Evolutionary conservation across 1,140 invertebrate genomes (phyloP).

Genomic region (Bilobella aurantiaca): DNA sequence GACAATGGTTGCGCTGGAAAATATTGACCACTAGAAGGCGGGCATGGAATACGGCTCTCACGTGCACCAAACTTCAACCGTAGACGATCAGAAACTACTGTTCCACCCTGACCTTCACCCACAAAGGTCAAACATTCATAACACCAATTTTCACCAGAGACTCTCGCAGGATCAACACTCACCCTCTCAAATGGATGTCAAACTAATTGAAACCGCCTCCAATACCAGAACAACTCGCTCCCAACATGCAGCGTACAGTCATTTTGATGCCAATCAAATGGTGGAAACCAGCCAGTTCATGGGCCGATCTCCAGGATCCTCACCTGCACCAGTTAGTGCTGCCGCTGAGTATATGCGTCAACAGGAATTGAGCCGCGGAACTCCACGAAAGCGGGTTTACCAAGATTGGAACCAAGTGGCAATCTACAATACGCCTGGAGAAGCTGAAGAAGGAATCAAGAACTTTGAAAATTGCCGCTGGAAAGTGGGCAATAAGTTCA

Average conservation of each 20-base stretch:
- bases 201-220: background rate
- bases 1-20: too few species aligned
- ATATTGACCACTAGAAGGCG: too few species aligned
- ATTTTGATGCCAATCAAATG: background rate
- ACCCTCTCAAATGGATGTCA: background rate
- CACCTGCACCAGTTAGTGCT: background rate
- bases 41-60: background rate
- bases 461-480: conserved; percentile 2
- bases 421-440: background rate
- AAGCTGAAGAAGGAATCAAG: conserved; percentile 3
- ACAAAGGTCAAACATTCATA: background rate
- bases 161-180: background rate
- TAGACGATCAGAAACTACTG: background rate
- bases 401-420: conserved; percentile 3
- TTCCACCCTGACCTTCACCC: background rate
- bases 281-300: background rate
- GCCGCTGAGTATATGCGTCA: background rate
- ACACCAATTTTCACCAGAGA: background rate
- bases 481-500: conserved; percentile 3
- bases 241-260: background rate
- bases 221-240: background rate
- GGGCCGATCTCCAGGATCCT: background rate
- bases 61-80: background rate
- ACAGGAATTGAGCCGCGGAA: background rate
- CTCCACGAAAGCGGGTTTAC: background rate